Evolutionary conservation across 2,888 invertebrate genomes (phyloP).

Genomic region (Agriopis marginaria): DNA sequence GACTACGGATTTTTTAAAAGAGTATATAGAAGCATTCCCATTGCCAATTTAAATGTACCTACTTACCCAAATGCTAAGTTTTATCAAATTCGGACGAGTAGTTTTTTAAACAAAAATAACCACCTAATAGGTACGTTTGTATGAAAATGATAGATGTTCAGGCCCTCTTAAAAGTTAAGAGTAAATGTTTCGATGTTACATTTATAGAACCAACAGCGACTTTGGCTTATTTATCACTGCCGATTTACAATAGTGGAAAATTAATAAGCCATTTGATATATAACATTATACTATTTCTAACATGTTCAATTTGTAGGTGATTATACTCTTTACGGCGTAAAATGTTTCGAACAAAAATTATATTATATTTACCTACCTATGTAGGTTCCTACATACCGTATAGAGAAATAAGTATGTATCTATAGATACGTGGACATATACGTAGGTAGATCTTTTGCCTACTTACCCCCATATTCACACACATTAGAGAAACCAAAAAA

Average conservation of each 20-base stretch:
- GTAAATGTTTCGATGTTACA: conserved; percentile 46
- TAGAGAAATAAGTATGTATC: background rate
- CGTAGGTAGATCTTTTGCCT: conserved; percentile 11
- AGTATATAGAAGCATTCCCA: too few species aligned
- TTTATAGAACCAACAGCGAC: conserved; percentile 56
- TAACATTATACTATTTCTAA: conserved; percentile 81
- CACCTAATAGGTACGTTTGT: too few species aligned
- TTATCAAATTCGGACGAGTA: too few species aligned
- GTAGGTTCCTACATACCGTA: conserved; percentile 56
- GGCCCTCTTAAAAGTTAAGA: conserved; percentile 24
- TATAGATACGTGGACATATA: background rate
- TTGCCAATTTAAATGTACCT: too few species aligned
- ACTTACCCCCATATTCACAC: conserved; percentile 56
- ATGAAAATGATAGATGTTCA: too few species aligned
- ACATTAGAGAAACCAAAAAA: conserved; percentile 81
- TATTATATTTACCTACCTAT: conserved; percentile 57
- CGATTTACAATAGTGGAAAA: conserved; percentile 72
- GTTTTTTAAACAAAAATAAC: too few species aligned
- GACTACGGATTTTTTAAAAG: too few species aligned
- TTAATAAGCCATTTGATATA: conserved; percentile 83
- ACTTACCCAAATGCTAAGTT: too few species aligned
- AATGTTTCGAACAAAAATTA: conserved; percentile 75
- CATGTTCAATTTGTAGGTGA: conserved; percentile 85
- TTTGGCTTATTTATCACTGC: conserved; percentile 83
- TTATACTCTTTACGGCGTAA: conserved; percentile 78